A percentile compares a stretch with the other conserved stretches of the same genome.
phyloP scores from a whole-genome alignment of 1,140 invertebrate species.

The Leptestheria dahalacensis region DNA sequence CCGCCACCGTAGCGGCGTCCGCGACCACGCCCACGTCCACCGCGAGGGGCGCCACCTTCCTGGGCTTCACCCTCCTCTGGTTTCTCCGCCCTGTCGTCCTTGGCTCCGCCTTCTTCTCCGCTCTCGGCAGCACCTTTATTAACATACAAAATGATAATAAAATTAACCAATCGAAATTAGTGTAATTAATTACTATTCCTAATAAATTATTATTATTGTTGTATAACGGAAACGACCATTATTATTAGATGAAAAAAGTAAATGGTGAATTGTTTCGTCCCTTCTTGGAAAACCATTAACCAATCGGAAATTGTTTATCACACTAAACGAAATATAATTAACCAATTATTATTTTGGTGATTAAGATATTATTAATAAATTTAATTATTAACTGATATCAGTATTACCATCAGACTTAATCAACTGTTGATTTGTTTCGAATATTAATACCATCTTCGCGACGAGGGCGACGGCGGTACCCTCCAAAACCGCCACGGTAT shows the following conservation, averaged over 20 bases:
- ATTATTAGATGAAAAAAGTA: background rate
- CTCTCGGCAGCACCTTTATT: background rate
- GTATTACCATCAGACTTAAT: too few relatives aligned
- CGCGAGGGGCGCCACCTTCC: constrained; percentile 18
- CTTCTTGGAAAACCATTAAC: too few relatives aligned
- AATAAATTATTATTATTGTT: background rate
- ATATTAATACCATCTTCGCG: constrained; percentile 4
- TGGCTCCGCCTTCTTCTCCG: constrained; percentile 5
- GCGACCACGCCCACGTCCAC: constrained; percentile 10
- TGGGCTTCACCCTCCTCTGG: constrained; percentile 18
- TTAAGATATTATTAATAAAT: too few relatives aligned
- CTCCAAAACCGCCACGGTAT: constrained; percentile 17
- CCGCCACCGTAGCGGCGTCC: constrained; percentile 15
- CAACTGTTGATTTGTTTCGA: background rate
- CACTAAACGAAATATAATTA: too few relatives aligned
- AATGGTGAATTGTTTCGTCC: too few relatives aligned
- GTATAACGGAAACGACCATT: background rate
- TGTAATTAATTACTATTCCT: background rate
- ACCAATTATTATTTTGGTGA: too few relatives aligned
- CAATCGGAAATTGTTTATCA: too few relatives aligned
- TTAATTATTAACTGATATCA: too few relatives aligned
- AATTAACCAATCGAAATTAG: background rate
- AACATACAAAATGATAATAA: background rate
- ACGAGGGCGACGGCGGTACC: constrained; percentile 15
- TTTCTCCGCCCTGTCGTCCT: constrained; percentile 5